Percentiles rank a stretch among this genome's conserved stretches.
Conservation (phyloP, 2,888 invertebrate genomes). For the Bimastos eiseni region DNA sequence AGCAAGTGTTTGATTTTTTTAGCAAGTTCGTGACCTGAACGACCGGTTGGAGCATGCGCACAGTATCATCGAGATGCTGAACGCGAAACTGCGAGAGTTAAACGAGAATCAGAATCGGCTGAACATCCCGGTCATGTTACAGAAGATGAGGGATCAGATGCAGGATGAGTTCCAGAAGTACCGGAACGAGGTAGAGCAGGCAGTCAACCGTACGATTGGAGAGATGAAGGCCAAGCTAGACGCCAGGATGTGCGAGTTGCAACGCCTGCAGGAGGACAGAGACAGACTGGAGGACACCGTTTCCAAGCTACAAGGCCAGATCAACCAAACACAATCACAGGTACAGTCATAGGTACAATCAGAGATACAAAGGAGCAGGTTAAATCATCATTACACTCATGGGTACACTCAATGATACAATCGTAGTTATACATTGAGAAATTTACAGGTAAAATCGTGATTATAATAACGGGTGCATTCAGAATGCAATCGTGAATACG, state of each 20-base stretch:
- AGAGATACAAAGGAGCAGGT: too few species aligned
- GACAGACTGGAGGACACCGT: constrained; percentile 28
- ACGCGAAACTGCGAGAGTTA: constrained; percentile 33
- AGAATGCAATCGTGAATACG: neutral
- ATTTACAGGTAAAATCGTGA: neutral
- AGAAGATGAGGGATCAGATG: constrained; percentile 32
- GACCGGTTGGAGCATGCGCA: constrained; percentile 38
- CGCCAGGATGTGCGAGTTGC: constrained; percentile 34
- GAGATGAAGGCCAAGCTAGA: constrained; percentile 39
- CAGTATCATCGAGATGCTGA: constrained; percentile 38
- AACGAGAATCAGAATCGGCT: neutral
- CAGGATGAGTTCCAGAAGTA: constrained; percentile 29
- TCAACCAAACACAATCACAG: constrained; percentile 25
- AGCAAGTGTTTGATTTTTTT: neutral
- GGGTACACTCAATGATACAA: constrained; percentile 3
- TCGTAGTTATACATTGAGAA: neutral
- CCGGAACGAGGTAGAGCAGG: constrained; percentile 36
- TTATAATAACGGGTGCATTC: neutral
- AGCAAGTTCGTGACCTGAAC: constrained; percentile 34
- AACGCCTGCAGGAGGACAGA: constrained; percentile 31
- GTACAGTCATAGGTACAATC: neutral
- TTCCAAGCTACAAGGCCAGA: constrained; percentile 24
- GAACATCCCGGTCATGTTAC: constrained; percentile 26
- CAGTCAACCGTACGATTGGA: constrained; percentile 35
- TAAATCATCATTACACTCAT: too few species aligned